phyloP scores from a whole-genome alignment of 2,888 invertebrate genomes.

The Colletes collaris region DNA sequence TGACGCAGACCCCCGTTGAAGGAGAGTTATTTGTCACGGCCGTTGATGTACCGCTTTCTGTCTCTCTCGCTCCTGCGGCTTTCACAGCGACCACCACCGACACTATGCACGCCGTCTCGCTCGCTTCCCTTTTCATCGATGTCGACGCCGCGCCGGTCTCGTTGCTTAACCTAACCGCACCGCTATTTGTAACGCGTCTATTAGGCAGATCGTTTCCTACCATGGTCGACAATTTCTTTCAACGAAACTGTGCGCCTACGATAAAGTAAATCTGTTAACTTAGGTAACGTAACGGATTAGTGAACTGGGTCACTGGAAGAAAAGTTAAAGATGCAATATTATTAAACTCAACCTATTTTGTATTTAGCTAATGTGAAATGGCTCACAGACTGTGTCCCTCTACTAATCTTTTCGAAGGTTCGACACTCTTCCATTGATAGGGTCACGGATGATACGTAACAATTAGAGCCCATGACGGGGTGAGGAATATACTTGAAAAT shows the following conservation, averaged over 20 bases:
- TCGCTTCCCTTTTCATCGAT: slow-evolving; percentile 42
- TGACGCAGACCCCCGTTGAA: slow-evolving; percentile 81
- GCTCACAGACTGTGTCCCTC: too few species aligned
- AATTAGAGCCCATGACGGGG: too few species aligned
- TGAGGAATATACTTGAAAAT: too few species aligned
- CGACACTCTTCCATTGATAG: too few species aligned
- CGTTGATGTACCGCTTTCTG: slow-evolving; percentile 64
- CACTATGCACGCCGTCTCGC: slow-evolving; percentile 28
- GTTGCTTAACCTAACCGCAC: slow-evolving; percentile 66
- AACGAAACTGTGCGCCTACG: background rate
- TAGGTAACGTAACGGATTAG: too few species aligned
- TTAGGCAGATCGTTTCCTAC: slow-evolving; percentile 47
- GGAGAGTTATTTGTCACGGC: slow-evolving; percentile 82
- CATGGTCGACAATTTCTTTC: background rate
- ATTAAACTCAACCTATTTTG: too few species aligned
- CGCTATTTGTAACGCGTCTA: slow-evolving; percentile 74
- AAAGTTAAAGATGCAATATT: too few species aligned
- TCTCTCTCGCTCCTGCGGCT: slow-evolving; percentile 42
- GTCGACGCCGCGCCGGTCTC: slow-evolving; percentile 49
- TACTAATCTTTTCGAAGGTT: too few species aligned
- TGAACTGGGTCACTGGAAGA: too few species aligned
- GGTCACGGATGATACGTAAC: too few species aligned
- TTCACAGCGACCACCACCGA: slow-evolving; percentile 9
- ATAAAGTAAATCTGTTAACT: too few species aligned
- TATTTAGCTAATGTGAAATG: too few species aligned